Base-by-base conservation (phyloP, 2,888 invertebrate species). In the Polyploca ridens region DNA sequence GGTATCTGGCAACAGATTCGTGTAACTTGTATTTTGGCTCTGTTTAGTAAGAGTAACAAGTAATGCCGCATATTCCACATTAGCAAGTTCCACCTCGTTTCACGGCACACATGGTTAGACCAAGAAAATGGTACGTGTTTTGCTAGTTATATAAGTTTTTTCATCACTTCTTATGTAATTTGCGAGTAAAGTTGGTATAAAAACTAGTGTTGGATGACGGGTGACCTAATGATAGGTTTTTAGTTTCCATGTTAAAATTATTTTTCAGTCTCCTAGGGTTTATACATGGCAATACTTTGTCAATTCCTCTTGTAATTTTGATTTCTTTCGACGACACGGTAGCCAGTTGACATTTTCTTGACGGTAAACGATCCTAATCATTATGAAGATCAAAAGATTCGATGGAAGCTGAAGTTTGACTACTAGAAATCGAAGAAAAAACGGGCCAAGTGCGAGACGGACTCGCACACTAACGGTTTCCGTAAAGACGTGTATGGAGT, bases 51-150 rank as follows among this genome's bases (percentile, higher is more conserved):
- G 58, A 68, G 57, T 58, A 64, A 65, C 60, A 49, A 62, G 54
- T 62, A 38, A 16, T 62, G 60, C 60, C 73, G 57, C 62, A 33
- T 41, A 38, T 67, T 58, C 58, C 38, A 62, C 44, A 62, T 67
- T 63, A 69, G 71, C 67, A 64, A 64, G 78, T 76, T 77, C 71
- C 73, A 70, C 71, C 57, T 70, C 69, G 69, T 72, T 74, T 66
- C 66, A 64, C 70, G 16, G 62, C 64, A 69, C 72, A 68, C 67
- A 73, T 74, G 71, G 70, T 19, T 69, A 63, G 66, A 70, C 61
- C 64, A 65, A 68, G 69, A 70, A 71, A 69, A 71, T 68, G 35
- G 67, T 64, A 66, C 63, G 66, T 63, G 46, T 49, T 49, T 49
- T 49, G 19, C 54, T 54, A 54, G 54, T 54, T 54, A 54, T 54